phyloP scores from a whole-genome alignment of 2,113 vertebrate genomes.

The Antechinus flavipes region DNA sequence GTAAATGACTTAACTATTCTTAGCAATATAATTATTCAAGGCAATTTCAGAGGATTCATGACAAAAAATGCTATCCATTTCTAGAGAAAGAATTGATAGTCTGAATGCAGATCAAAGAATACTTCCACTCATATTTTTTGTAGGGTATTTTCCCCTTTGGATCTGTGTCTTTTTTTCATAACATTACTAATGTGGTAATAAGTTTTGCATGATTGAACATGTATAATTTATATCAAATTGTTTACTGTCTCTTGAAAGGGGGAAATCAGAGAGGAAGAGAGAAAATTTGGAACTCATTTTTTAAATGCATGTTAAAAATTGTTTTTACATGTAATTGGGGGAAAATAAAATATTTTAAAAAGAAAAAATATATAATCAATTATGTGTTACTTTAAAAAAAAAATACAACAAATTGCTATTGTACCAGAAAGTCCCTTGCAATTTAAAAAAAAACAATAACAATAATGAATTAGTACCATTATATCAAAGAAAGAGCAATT shows the following conservation, averaged over 20 bases:
- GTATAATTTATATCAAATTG: neutral
- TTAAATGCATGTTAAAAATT: neutral
- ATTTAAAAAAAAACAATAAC: neutral
- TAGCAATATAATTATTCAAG: neutral
- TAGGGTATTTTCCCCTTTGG: neutral
- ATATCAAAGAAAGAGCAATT: neutral
- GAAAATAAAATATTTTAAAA: neutral
- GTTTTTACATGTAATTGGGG: neutral
- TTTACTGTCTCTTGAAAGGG: neutral
- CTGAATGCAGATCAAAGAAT: neutral
- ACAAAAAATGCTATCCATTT: neutral
- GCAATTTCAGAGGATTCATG: neutral
- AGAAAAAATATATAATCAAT: neutral
- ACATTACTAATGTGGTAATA: neutral
- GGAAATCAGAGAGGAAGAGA: neutral
- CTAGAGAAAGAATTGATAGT: neutral
- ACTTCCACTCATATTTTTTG: neutral
- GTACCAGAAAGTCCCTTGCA: neutral
- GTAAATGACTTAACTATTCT: too few species aligned
- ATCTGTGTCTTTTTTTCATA: neutral
- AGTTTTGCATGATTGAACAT: neutral
- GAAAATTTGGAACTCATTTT: neutral
- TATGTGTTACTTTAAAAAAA: neutral
- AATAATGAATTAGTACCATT: neutral
- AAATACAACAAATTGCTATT: neutral